Conservation (phyloP, 2,113 vertebrate genomes). For the Amazona guildingii region DNA sequence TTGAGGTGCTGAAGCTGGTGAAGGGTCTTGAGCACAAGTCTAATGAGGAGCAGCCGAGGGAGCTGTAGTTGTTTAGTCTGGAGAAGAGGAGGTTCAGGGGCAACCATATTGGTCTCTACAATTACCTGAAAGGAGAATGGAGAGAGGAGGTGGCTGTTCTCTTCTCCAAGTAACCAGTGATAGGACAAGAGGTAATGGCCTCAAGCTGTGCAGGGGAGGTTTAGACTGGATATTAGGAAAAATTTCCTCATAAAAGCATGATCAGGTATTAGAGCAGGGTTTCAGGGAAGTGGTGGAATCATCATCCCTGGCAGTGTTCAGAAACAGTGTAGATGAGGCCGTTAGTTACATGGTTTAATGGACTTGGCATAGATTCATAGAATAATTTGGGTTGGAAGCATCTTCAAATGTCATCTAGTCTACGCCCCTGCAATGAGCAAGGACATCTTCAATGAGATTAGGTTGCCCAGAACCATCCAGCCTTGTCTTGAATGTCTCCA, state of each 20-base stretch:
- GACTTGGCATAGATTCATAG: neutral
- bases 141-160: neutral
- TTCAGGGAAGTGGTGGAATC: neutral
- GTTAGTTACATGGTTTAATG: neutral
- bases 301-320: neutral
- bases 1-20: neutral
- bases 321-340: neutral
- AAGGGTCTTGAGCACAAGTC: neutral
- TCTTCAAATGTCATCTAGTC: neutral
- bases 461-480: neutral
- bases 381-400: neutral
- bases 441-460: neutral
- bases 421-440: neutral
- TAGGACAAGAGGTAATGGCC: neutral
- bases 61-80: neutral
- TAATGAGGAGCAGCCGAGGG: neutral
- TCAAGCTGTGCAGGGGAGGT: neutral
- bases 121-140: neutral
- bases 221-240: neutral
- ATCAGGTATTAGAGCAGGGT: neutral
- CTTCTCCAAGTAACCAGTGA: neutral
- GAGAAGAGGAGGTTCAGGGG: neutral
- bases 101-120: neutral
- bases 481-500: neutral
- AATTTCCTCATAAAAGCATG: neutral